A percentile compares a stretch with the other conserved stretches of the same genome.
Evolutionary conservation across 1,140 invertebrate species (phyloP).

Genomic region (Bombus superbus): DNA sequence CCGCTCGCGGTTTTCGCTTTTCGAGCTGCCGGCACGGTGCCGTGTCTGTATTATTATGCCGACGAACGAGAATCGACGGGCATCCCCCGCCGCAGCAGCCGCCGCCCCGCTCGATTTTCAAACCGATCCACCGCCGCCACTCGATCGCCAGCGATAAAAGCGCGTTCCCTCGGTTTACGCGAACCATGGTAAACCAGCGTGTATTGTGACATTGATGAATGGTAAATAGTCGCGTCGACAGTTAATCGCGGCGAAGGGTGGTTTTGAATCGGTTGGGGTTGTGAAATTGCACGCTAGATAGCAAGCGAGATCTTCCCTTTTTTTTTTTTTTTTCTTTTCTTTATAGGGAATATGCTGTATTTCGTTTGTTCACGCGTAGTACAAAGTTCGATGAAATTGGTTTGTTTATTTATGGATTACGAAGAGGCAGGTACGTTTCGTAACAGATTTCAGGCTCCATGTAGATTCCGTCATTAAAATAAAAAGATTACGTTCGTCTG

Average conservation of each 20-base stretch:
- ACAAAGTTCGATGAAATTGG: neutral
- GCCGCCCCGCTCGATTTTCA: slow-evolving; percentile 5
- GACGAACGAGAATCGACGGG: slow-evolving; percentile 56
- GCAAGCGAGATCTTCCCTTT: neutral
- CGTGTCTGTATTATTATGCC: slow-evolving; percentile 73
- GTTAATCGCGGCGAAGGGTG: slow-evolving; percentile 9
- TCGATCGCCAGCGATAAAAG: slow-evolving; percentile 48
- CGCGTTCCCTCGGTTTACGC: slow-evolving; percentile 20
- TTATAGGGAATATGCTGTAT: neutral
- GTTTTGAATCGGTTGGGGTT: neutral
- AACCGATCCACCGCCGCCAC: slow-evolving; percentile 25
- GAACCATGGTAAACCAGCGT: neutral
- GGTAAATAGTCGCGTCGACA: slow-evolving; percentile 21
- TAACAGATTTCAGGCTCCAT: no score
- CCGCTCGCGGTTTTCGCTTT: slow-evolving; percentile 73
- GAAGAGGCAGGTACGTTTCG: no score
- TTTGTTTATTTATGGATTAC: neutral
- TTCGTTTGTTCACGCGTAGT: neutral
- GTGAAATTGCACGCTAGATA: neutral
- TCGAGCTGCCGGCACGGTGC: slow-evolving; percentile 68
- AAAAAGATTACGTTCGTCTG: no score
- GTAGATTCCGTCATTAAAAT: no score
- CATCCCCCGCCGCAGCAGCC: neutral
- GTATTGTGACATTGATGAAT: slow-evolving; percentile 46
- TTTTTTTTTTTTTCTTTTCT: neutral